Conservation (phyloP, 2,113 vertebrate genomes). For the Cairina moschata region DNA sequence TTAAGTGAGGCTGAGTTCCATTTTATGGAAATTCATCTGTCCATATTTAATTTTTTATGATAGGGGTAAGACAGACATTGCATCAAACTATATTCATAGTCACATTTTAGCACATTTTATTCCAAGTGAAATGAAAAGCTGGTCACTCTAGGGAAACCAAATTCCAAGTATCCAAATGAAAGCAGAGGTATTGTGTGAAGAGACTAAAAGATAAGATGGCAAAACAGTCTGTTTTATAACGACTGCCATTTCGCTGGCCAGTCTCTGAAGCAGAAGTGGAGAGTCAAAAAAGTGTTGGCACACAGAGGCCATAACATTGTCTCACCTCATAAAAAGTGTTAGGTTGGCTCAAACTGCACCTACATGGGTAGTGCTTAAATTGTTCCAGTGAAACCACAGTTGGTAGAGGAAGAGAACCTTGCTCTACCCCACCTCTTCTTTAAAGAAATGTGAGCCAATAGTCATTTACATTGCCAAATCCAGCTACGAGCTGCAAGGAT, state of each 20-base stretch:
- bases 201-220: background rate
- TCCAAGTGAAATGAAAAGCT: background rate
- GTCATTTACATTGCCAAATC: background rate
- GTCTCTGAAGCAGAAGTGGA: background rate
- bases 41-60: background rate
- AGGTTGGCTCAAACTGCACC: background rate
- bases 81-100: background rate
- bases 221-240: background rate
- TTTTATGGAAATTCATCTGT: background rate
- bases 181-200: background rate
- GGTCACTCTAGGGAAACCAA: background rate
- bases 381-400: background rate
- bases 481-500: background rate
- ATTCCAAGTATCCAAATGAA: background rate
- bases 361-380: background rate
- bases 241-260: background rate
- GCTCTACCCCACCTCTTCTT: background rate
- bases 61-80: background rate
- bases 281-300: too few relatives aligned
- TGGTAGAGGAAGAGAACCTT: background rate
- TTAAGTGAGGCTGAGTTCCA: background rate
- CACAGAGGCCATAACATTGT: background rate
- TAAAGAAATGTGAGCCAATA: background rate
- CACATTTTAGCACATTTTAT: background rate
- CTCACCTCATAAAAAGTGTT: background rate